phyloP scores from a whole-genome alignment of 2,113 vertebrate species.

The Labrus mixtus region DNA sequence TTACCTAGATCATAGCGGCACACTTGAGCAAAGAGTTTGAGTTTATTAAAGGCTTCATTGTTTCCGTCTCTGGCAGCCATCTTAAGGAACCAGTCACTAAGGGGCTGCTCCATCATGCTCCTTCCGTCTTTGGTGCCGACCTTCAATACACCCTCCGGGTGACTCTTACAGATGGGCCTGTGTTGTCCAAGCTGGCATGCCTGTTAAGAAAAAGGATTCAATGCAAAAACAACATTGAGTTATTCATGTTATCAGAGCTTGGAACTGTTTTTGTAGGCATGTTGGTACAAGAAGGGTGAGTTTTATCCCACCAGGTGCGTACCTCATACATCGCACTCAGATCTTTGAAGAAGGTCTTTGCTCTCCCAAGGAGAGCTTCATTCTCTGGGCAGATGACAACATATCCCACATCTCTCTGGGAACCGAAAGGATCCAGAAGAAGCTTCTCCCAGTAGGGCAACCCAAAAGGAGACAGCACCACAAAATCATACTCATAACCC shows the following conservation, averaged over 20 bases:
- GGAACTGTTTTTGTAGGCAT: constrained; percentile 20
- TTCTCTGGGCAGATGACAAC: constrained; percentile 97
- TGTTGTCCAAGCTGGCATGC: constrained; percentile 96
- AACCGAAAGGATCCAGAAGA: constrained; percentile 96
- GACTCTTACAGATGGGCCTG: constrained; percentile 92
- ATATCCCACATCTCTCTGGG: constrained; percentile 95
- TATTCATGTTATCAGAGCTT: constrained; percentile 14
- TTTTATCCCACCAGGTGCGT: constrained; percentile 28
- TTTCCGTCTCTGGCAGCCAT: constrained; percentile 87
- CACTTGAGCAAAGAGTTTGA: constrained; percentile 96
- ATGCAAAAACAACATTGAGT: neutral
- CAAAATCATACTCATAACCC: constrained; percentile 96
- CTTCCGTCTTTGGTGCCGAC: constrained; percentile 90
- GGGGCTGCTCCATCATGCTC: constrained; percentile 90
- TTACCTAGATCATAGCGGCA: constrained; percentile 95
- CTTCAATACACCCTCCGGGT: constrained; percentile 93
- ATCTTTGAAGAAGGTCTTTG: constrained; percentile 96
- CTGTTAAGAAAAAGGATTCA: constrained; percentile 70
- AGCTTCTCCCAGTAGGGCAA: constrained; percentile 99
- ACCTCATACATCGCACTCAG: constrained; percentile 97
- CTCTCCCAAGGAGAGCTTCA: constrained; percentile 92
- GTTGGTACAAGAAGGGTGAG: constrained; percentile 12
- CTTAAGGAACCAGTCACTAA: constrained; percentile 96
- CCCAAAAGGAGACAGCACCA: constrained; percentile 98
- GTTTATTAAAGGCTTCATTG: constrained; percentile 93